These are phyloP conservation scores for Papilio machaon DNA, from an alignment of 1,140 invertebrate species.

Conservation along the genomic window DNA sequence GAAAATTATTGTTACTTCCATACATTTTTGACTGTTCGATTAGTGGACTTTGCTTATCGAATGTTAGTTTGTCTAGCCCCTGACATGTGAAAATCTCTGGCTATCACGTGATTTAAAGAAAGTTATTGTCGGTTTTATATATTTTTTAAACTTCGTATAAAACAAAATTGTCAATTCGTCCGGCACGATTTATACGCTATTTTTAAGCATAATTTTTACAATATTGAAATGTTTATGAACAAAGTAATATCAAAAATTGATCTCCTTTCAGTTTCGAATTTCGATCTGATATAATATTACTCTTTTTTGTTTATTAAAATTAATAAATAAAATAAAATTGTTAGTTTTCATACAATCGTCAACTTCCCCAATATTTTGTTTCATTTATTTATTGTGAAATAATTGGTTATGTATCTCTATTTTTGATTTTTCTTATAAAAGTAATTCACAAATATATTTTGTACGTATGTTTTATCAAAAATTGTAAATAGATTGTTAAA, in stretches of 20 bases:
- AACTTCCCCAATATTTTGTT: neutral
- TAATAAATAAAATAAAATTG: slow-evolving; percentile 8
- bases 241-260: slow-evolving; percentile 30
- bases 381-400: neutral
- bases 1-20: too few relatives aligned
- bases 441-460: neutral
- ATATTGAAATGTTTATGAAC: neutral
- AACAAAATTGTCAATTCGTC: too few relatives aligned
- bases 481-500: slow-evolving; percentile 32
- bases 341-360: neutral
- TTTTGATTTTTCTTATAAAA: neutral
- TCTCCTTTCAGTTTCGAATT: slow-evolving; percentile 34
- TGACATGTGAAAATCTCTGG: too few relatives aligned
- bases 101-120: too few relatives aligned
- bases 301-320: neutral
- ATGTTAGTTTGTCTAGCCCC: too few relatives aligned
- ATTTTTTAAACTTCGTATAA: too few relatives aligned
- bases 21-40: too few relatives aligned
- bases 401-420: neutral
- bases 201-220: too few relatives aligned
- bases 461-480: neutral
- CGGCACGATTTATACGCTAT: too few relatives aligned
- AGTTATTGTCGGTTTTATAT: too few relatives aligned
- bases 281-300: slow-evolving; percentile 26
- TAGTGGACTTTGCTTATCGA: too few relatives aligned